phyloP scores from a whole-genome alignment of 2,113 vertebrate species.

The Baryphthengus martii region DNA sequence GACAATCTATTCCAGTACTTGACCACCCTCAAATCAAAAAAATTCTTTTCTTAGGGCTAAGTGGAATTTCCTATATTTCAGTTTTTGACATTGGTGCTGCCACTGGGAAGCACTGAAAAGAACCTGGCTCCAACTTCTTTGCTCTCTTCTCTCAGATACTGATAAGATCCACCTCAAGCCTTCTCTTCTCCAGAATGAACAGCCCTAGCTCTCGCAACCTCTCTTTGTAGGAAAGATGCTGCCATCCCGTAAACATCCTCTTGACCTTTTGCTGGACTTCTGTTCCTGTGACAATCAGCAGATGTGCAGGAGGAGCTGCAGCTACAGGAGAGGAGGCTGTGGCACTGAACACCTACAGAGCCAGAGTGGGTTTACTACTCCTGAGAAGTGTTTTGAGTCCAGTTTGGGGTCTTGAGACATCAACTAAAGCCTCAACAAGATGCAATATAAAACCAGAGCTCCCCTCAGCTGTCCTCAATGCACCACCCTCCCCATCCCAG shows the following conservation, averaged over 20 bases:
- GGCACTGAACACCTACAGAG: not conserved
- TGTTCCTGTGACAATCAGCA: not conserved
- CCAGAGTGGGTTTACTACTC: not conserved
- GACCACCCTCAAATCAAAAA: not conserved
- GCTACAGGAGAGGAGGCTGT: not conserved
- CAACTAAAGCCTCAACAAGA: not conserved
- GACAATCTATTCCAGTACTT: not conserved
- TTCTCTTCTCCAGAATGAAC: not conserved
- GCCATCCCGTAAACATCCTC: too few species aligned
- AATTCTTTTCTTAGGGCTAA: not conserved
- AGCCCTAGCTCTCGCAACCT: not conserved
- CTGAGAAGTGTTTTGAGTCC: not conserved
- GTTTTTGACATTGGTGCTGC: not conserved
- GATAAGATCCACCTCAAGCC: not conserved
- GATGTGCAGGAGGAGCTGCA: not conserved
- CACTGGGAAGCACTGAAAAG: not conserved
- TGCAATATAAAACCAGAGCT: accelerated
- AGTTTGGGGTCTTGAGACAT: not conserved
- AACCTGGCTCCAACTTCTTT: not conserved
- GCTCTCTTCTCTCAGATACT: accelerated
- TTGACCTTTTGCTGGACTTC: not conserved
- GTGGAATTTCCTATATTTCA: not conserved
- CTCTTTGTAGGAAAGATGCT: not conserved
- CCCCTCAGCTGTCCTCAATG: not conserved
- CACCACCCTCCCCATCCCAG: not conserved